These are phyloP conservation scores for Sussaba pulchella DNA, from an alignment of 2,888 invertebrate genomes.

Conservation along the genomic window DNA sequence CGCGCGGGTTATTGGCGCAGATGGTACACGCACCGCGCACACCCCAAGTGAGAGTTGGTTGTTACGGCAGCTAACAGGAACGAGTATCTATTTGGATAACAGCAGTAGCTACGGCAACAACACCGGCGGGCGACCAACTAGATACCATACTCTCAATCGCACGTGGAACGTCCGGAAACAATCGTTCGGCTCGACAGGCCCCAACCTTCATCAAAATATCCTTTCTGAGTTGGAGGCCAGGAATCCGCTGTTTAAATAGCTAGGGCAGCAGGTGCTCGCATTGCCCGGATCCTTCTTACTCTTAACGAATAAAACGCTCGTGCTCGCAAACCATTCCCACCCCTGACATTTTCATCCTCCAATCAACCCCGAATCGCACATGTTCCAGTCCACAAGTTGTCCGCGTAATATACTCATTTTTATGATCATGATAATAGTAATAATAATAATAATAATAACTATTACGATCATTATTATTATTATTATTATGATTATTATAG, in stretches of 20 bases:
- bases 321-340: conserved; percentile 16
- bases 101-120: conserved; percentile 14
- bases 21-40: conserved; percentile 76
- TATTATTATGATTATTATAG: too few relatives aligned
- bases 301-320: conserved; percentile 42
- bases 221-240: conserved; percentile 23
- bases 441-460: too few relatives aligned
- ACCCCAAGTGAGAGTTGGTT: conserved; percentile 53
- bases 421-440: too few relatives aligned
- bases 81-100: conserved; percentile 44
- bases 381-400: conserved; percentile 53
- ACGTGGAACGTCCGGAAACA: conserved; percentile 46
- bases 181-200: conserved; percentile 42
- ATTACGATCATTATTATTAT: too few relatives aligned
- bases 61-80: conserved; percentile 23
- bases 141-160: conserved; percentile 31
- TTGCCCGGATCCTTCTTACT: conserved; percentile 41
- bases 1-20: conserved; percentile 78
- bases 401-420: too few relatives aligned
- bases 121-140: too few relatives aligned
- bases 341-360: conserved; percentile 34
- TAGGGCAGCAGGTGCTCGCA: conserved; percentile 61
- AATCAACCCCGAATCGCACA: conserved; percentile 61
- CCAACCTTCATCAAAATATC: conserved; percentile 60
- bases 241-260: conserved; percentile 31